A percentile compares a stretch with the other conserved stretches of the same genome.
phyloP scores from a whole-genome alignment of 2,888 invertebrate species.

The Machimus rusticus region DNA sequence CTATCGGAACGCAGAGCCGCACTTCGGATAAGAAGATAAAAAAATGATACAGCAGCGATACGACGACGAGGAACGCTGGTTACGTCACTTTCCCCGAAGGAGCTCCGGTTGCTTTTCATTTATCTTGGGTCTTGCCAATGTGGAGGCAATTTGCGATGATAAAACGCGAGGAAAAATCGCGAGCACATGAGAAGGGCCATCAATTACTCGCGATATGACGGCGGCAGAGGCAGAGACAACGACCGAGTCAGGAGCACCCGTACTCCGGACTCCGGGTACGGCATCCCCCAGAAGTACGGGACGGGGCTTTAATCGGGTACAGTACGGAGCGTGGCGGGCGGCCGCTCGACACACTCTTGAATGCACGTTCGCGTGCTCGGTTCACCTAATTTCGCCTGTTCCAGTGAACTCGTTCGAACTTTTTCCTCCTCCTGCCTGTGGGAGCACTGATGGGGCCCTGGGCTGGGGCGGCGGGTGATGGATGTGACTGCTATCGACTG shows the following conservation, averaged over 20 bases:
- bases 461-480: neutral
- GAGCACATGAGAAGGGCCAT: constrained; percentile 8
- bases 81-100: constrained; percentile 35
- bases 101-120: neutral
- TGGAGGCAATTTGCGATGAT: neutral
- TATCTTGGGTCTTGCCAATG: neutral
- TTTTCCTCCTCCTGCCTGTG: neutral
- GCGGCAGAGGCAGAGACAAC: neutral
- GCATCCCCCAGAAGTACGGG: neutral
- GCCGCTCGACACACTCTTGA: neutral
- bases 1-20: constrained; percentile 10
- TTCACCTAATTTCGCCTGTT: constrained; percentile 38
- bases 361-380: constrained; percentile 5
- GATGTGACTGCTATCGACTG: neutral
- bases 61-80: neutral
- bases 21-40: constrained; percentile 7
- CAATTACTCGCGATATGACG: constrained; percentile 12
- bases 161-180: constrained; percentile 8
- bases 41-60: neutral
- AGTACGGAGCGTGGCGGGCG: neutral
- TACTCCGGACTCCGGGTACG: neutral
- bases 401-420: constrained; percentile 40
- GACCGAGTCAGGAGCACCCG: neutral
- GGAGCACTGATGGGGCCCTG: neutral
- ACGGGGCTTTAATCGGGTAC: neutral